Percentiles rank a stretch among this genome's conserved stretches.
phyloP scores from a whole-genome alignment of 2,797 vertebrate genomes.

The Artibeus jamaicensis region DNA sequence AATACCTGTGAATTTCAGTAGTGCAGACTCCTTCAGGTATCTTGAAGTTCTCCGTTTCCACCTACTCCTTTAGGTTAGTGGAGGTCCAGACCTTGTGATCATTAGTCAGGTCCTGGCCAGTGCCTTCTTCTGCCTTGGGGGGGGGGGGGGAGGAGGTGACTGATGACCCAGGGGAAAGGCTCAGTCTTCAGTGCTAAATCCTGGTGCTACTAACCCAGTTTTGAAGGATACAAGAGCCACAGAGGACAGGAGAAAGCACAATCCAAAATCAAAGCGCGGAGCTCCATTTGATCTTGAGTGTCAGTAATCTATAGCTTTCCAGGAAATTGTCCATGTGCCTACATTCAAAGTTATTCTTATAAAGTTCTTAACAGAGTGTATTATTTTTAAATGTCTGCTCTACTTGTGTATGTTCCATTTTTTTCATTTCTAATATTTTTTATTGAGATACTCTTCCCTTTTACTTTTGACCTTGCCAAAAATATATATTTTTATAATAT shows the following conservation, averaged over 20 bases:
- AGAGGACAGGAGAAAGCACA: neutral
- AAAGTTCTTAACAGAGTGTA: neutral
- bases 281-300: neutral
- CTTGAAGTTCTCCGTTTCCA: no score
- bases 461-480: neutral
- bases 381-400: neutral
- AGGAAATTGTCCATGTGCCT: neutral
- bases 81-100: no score
- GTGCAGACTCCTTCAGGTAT: no score
- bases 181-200: neutral
- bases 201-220: neutral
- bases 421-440: neutral
- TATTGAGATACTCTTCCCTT: neutral
- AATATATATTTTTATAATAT: neutral
- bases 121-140: no score
- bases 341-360: neutral
- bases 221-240: neutral
- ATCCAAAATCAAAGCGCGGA: rapidly evolving
- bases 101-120: no score
- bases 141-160: no score
- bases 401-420: neutral
- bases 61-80: no score
- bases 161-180: no score
- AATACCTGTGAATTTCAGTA: no score
- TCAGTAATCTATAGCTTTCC: neutral